Percentiles rank a stretch among this genome's conserved stretches.
Evolutionary conservation across 2,797 vertebrate genomes (phyloP).

Genomic region (Acropternis orthonyx): DNA sequence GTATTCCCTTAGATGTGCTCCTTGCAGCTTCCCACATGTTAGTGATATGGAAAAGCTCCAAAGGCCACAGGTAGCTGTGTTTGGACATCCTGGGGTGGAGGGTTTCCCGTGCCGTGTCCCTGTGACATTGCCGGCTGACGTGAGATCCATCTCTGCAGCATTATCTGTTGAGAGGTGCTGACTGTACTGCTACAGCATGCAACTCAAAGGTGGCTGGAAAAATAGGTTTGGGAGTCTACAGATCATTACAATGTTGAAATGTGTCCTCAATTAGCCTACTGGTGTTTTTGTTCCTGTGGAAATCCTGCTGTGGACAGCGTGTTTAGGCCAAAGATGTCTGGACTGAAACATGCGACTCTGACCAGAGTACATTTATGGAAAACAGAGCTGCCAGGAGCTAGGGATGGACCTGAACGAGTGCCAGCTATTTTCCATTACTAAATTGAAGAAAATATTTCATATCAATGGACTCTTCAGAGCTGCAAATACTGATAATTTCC

Average conservation of each 20-base stretch:
- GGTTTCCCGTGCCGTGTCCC: neutral
- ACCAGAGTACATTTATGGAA: slow-evolving; percentile 35
- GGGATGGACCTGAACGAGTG: neutral
- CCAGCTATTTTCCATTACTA: slow-evolving; percentile 41
- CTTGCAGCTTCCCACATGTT: neutral
- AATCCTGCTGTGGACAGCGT: slow-evolving; percentile 39
- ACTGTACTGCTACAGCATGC: slow-evolving; percentile 86
- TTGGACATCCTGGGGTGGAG: slow-evolving; percentile 7
- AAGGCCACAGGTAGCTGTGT: neutral
- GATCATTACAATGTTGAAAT: slow-evolving; percentile 77
- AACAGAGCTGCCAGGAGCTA: slow-evolving; percentile 34
- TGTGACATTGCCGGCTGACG: slow-evolving; percentile 32
- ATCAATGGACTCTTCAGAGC: slow-evolving; percentile 28
- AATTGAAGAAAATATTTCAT: slow-evolving; percentile 26
- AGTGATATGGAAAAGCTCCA: neutral
- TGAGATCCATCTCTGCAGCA: slow-evolving; percentile 93
- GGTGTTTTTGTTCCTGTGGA: slow-evolving; percentile 18
- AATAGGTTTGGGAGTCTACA: slow-evolving; percentile 82
- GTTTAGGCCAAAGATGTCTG: slow-evolving; percentile 62
- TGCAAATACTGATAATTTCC: neutral
- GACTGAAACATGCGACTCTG: slow-evolving; percentile 45
- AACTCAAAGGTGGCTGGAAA: slow-evolving; percentile 81
- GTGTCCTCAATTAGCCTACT: slow-evolving; percentile 34
- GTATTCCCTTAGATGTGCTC: neutral
- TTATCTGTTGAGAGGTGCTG: slow-evolving; percentile 91